These are phyloP conservation scores for Castor canadensis DNA, from an alignment of 2,113 vertebrate species.

Conservation along the genomic window DNA sequence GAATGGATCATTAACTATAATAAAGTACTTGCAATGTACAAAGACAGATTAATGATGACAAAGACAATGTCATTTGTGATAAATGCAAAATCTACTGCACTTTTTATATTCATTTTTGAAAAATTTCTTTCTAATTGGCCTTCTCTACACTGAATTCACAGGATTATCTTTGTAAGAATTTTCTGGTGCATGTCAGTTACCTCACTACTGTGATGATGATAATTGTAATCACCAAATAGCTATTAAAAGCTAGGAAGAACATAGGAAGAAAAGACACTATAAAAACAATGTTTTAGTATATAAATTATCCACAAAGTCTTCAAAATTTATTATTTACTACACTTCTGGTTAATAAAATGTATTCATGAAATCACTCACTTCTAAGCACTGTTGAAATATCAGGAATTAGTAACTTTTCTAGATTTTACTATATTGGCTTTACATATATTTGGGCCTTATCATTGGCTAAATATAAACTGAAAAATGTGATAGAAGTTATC, in stretches of 20 bases:
- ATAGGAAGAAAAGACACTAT: background rate
- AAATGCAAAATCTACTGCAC: slow-evolving; percentile 70
- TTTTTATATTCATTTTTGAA: background rate
- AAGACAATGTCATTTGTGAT: slow-evolving; percentile 74
- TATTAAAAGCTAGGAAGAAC: background rate
- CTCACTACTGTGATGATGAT: background rate
- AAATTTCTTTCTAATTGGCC: slow-evolving; percentile 69
- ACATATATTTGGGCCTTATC: background rate
- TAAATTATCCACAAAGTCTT: slow-evolving; percentile 35
- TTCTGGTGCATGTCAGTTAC: background rate
- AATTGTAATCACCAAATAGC: slow-evolving; percentile 11
- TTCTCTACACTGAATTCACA: slow-evolving; percentile 41
- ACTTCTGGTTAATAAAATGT: background rate
- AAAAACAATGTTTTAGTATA: slow-evolving; percentile 1
- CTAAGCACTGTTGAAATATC: slow-evolving; percentile 30
- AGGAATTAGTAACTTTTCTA: background rate
- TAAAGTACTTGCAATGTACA: slow-evolving; percentile 73
- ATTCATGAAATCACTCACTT: background rate
- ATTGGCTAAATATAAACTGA: background rate
- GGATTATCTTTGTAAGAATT: slow-evolving; percentile 21
- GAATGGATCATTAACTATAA: slow-evolving; percentile 78
- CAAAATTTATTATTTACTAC: background rate
- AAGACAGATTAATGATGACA: slow-evolving; percentile 80
- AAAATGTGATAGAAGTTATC: background rate
- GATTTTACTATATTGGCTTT: background rate